Conservation (phyloP, 2,113 vertebrate genomes). For the Rostratula benghalensis region DNA sequence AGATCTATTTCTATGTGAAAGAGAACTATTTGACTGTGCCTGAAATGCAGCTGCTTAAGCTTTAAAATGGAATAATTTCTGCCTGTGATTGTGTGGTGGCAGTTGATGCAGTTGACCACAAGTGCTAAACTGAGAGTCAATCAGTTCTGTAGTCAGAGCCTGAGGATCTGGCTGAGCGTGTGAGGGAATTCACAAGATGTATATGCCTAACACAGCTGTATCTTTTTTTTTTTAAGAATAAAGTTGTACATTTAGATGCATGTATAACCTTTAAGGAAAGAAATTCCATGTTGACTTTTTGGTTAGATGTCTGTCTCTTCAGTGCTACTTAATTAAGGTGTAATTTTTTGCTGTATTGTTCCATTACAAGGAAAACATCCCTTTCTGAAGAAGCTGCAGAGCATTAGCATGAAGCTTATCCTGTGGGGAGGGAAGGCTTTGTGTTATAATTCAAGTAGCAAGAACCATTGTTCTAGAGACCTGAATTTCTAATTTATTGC, state of each 20-base stretch:
- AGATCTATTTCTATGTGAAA: not conserved
- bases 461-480: not conserved
- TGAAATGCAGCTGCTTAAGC: not conserved
- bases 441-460: not conserved
- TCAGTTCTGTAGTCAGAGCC: not conserved
- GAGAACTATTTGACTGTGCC: not conserved
- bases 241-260: not conserved
- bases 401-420: not conserved
- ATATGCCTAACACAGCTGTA: fast-evolving
- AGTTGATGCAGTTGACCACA: not conserved
- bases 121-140: not conserved
- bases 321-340: not conserved
- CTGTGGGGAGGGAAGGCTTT: not conserved
- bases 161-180: not conserved
- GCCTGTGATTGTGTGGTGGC: not conserved
- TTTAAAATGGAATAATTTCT: not conserved
- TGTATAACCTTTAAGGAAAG: not conserved
- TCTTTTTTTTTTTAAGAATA: not conserved
- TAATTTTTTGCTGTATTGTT: not conserved
- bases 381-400: not conserved
- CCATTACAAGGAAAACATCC: not conserved
- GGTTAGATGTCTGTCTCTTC: not conserved
- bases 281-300: not conserved
- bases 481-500: not conserved
- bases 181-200: not conserved